phyloP scores from a whole-genome alignment of 1,140 invertebrate species.

The Pogonomyrmex barbatus region DNA sequence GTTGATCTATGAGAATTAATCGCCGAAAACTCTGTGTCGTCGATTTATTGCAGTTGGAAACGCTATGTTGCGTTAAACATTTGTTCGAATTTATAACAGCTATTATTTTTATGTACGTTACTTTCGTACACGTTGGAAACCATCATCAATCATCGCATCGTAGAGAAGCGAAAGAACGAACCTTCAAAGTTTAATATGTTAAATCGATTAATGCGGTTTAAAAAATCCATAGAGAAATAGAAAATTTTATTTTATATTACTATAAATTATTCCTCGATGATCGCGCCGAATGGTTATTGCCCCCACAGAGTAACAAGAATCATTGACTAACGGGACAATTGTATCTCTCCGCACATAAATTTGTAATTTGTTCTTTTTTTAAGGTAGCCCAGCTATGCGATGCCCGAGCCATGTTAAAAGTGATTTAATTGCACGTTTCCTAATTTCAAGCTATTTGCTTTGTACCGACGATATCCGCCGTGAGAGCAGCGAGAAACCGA shows the following conservation, averaged over 20 bases:
- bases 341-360: slow-evolving; percentile 3
- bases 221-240: background rate
- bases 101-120: slow-evolving; percentile 50
- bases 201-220: slow-evolving; percentile 16
- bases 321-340: slow-evolving; percentile 21
- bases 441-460: slow-evolving; percentile 42
- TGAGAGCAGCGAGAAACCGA: slow-evolving; percentile 53
- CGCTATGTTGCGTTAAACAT: slow-evolving; percentile 51
- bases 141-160: slow-evolving; percentile 38
- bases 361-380: slow-evolving; percentile 14
- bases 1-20: slow-evolving; percentile 49
- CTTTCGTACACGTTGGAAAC: slow-evolving; percentile 19
- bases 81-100: slow-evolving; percentile 54
- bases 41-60: slow-evolving; percentile 49
- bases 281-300: background rate
- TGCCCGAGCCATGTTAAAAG: slow-evolving; percentile 23
- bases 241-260: slow-evolving; percentile 10
- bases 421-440: slow-evolving; percentile 56
- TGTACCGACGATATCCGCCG: background rate
- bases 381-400: slow-evolving; percentile 5
- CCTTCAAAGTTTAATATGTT: slow-evolving; percentile 14
- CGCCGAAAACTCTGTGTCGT: slow-evolving; percentile 39
- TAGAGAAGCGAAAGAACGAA: background rate
- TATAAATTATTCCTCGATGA: slow-evolving; percentile 44
- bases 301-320: background rate